Conservation (phyloP, 2,113 vertebrate species). For the Origma solitaria region DNA sequence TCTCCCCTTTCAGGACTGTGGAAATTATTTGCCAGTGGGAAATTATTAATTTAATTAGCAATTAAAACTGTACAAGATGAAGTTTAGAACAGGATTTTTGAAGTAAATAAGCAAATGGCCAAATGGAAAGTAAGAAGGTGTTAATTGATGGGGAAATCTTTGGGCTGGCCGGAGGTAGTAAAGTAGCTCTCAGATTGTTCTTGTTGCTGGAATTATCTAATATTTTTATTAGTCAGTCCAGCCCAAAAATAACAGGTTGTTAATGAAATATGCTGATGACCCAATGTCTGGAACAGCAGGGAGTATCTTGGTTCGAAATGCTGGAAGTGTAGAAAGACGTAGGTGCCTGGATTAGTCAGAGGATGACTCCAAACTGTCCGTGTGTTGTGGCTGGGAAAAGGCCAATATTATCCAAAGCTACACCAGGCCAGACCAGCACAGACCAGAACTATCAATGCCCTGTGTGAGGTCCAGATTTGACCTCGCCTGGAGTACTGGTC, state of each 20-base stretch:
- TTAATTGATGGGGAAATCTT: not conserved
- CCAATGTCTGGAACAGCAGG: conserved; percentile 19
- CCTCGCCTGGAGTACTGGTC: not conserved
- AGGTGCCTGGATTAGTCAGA: not conserved
- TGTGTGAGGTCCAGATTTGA: not conserved
- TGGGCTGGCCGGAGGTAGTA: not conserved
- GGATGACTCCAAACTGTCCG: not conserved
- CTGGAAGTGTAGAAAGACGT: not conserved
- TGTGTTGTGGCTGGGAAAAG: not conserved
- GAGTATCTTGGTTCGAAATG: not conserved
- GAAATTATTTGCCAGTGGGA: not conserved
- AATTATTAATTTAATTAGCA: not conserved
- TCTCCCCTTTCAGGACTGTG: not conserved
- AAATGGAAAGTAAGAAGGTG: not conserved
- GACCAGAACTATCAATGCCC: conserved; percentile 35
- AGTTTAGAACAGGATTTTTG: not conserved
- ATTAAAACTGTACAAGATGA: not conserved
- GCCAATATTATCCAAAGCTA: not conserved
- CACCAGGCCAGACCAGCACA: not conserved
- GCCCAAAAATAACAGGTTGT: conserved; percentile 3
- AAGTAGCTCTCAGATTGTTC: not conserved
- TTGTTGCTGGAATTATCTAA: not conserved
- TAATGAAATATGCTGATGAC: conserved; percentile 7
- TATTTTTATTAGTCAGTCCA: not conserved
- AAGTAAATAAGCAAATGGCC: not conserved